A percentile compares a stretch with the other conserved stretches of the same genome.
Conservation (phyloP, 2,113 vertebrate genomes). For the Callospermophilus lateralis region DNA sequence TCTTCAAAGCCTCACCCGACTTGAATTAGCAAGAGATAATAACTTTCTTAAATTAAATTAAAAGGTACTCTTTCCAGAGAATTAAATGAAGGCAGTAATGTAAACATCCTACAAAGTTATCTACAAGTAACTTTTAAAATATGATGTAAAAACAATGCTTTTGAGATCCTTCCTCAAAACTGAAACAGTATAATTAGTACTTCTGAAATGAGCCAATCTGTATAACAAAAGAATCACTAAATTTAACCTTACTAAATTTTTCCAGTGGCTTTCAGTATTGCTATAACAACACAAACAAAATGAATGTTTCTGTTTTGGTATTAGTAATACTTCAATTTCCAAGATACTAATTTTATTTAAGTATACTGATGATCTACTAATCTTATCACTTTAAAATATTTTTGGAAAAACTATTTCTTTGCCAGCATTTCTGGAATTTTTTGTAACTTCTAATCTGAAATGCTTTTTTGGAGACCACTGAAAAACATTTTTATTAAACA, state of each 20-base stretch:
- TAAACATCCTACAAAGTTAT: conserved; percentile 24
- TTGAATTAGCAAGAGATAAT: conserved; percentile 42
- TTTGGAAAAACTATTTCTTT: conserved; percentile 54
- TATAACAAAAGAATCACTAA: conserved; percentile 29
- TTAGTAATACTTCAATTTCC: conserved; percentile 25
- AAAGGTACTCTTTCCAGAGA: conserved; percentile 12
- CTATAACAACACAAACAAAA: conserved; percentile 20
- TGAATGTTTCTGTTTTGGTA: conserved; percentile 6
- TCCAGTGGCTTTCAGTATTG: background rate
- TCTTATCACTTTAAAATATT: background rate
- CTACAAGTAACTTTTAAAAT: conserved; percentile 27
- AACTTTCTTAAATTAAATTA: conserved; percentile 30
- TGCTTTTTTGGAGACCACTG: background rate
- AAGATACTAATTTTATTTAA: conserved; percentile 49
- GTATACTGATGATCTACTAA: background rate
- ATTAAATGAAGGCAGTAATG: background rate
- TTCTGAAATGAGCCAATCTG: conserved; percentile 20
- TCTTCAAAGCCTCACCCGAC: background rate
- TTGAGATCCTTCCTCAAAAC: conserved; percentile 22
- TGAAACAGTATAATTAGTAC: background rate
- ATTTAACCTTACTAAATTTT: conserved; percentile 52
- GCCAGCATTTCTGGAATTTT: conserved; percentile 32
- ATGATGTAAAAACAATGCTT: conserved; percentile 36
- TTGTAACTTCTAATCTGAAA: conserved; percentile 40
- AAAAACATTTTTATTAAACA: conserved; percentile 51